These are phyloP conservation scores for Anolis sagrei DNA, from an alignment of 2,113 vertebrate genomes.

Conservation along the genomic window DNA sequence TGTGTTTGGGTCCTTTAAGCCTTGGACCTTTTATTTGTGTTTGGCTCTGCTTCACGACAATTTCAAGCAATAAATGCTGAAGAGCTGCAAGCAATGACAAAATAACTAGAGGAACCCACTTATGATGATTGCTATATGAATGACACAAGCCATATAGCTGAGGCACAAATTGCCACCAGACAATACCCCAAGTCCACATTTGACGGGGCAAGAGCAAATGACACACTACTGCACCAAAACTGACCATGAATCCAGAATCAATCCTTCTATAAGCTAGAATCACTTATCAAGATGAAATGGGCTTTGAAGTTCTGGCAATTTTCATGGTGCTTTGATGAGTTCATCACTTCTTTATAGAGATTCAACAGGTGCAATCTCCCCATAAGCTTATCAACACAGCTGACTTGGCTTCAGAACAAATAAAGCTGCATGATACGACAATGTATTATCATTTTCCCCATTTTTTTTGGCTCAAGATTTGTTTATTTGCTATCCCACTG, in stretches of 20 bases:
- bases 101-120: too few species aligned
- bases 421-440: not conserved
- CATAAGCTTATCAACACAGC: not conserved
- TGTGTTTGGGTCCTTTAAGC: too few species aligned
- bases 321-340: too few species aligned
- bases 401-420: not conserved
- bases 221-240: not conserved
- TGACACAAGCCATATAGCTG: not conserved
- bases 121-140: not conserved
- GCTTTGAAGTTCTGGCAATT: not conserved
- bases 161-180: not conserved
- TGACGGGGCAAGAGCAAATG: not conserved
- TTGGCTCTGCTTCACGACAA: too few species aligned
- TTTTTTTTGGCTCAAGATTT: not conserved
- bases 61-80: too few species aligned
- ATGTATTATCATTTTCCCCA: not conserved
- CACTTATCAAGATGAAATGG: not conserved
- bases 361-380: not conserved
- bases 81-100: too few species aligned
- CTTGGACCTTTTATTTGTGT: too few species aligned
- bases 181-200: not conserved
- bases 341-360: too few species aligned
- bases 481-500: conserved; percentile 1
- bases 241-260: not conserved
- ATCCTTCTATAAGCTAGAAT: not conserved